These are phyloP conservation scores for Garrulus glandarius DNA, from an alignment of 2,797 vertebrate species.

Conservation along the genomic window DNA sequence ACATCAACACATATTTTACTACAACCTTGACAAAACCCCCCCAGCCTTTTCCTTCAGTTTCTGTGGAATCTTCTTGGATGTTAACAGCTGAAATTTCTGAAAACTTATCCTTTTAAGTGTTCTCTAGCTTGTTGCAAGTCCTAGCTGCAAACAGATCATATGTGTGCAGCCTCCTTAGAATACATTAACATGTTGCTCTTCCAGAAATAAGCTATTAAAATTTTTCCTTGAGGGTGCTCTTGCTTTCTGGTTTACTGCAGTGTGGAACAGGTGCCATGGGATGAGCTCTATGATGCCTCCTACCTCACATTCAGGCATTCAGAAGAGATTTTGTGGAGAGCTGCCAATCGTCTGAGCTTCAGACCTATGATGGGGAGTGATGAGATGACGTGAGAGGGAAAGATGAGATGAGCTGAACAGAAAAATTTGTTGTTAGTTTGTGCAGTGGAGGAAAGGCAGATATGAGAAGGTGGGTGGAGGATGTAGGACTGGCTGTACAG, in stretches of 20 bases:
- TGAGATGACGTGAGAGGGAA: neutral
- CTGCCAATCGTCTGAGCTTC: neutral
- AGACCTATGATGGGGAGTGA: neutral
- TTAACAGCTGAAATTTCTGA: neutral
- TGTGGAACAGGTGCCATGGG: neutral
- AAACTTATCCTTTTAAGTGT: neutral
- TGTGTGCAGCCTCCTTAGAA: neutral
- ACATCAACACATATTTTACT: neutral
- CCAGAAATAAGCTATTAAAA: neutral
- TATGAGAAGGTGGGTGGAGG: neutral
- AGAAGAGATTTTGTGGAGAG: neutral
- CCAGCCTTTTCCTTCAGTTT: neutral
- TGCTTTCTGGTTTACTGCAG: neutral
- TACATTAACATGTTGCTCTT: neutral
- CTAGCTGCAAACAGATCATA: neutral
- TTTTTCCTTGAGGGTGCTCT: neutral
- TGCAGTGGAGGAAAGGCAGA: neutral
- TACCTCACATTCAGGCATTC: neutral
- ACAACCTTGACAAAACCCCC: neutral
- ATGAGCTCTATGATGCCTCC: neutral
- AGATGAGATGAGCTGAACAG: neutral
- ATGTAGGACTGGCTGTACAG: neutral
- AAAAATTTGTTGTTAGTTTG: neutral
- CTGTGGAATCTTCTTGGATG: neutral
- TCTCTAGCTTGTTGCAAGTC: neutral